Evolutionary conservation across 2,888 invertebrate genomes (phyloP).

Genomic region (Cerastis rubricosa): DNA sequence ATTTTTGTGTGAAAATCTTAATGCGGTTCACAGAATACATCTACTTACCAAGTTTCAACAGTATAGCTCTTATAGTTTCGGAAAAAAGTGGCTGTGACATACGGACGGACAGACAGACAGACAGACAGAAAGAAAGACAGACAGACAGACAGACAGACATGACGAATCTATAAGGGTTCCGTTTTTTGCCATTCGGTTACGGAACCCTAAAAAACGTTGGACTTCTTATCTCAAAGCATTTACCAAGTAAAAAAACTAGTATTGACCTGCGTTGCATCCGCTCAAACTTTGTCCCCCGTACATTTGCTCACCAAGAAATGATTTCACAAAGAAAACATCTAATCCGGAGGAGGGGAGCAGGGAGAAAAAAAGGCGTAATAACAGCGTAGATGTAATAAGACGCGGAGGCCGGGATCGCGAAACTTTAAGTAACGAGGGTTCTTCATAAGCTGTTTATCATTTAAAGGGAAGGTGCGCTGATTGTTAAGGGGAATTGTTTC

Average conservation of each 20-base stretch:
- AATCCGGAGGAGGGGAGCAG: slow-evolving; percentile 47
- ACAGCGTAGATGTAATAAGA: slow-evolving; percentile 53
- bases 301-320: slow-evolving; percentile 47
- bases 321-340: slow-evolving; percentile 57
- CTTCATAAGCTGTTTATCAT: slow-evolving; percentile 55
- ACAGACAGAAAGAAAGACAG: too few relatives aligned
- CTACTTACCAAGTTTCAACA: too few relatives aligned
- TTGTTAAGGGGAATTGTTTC: slow-evolving; percentile 16
- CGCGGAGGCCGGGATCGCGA: slow-evolving; percentile 20
- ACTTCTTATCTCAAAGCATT: background rate
- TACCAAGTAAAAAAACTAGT: slow-evolving; percentile 5
- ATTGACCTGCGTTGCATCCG: background rate
- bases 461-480: slow-evolving; percentile 44
- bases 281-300: slow-evolving; percentile 2
- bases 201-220: too few relatives aligned
- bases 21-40: too few relatives aligned
- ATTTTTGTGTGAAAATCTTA: too few relatives aligned
- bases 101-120: too few relatives aligned
- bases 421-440: slow-evolving; percentile 55
- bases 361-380: slow-evolving; percentile 55
- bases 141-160: too few relatives aligned
- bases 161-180: too few relatives aligned
- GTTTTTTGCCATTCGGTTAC: too few relatives aligned
- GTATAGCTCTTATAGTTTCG: too few relatives aligned
- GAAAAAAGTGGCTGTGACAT: too few relatives aligned